These are phyloP conservation scores for Mobula hypostoma DNA, from an alignment of 2,113 vertebrate genomes.

Conservation along the genomic window DNA sequence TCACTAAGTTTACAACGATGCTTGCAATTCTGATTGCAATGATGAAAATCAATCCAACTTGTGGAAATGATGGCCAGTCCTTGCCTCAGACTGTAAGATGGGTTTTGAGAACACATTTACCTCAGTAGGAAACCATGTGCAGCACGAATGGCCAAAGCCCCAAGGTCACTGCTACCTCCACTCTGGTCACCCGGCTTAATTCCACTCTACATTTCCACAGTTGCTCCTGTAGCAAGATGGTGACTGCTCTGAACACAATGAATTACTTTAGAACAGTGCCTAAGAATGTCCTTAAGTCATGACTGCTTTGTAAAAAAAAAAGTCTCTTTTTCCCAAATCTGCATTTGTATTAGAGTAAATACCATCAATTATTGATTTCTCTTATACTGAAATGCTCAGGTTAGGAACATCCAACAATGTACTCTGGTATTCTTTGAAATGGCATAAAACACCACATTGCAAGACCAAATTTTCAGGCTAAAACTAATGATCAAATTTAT, in stretches of 20 bases:
- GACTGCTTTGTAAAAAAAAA: no score
- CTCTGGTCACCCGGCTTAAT: not conserved
- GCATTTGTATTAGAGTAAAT: not conserved
- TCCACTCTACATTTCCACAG: no score
- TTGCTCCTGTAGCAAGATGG: no score
- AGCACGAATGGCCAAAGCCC: not conserved
- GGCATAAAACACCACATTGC: not conserved
- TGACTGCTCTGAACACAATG: no score
- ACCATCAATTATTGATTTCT: not conserved
- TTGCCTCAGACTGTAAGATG: not conserved
- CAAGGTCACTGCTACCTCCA: not conserved
- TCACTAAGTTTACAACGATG: not conserved
- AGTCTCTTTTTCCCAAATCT: no score
- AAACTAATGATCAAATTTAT: slow-evolving; percentile 33
- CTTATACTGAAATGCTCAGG: not conserved
- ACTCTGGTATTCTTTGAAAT: not conserved
- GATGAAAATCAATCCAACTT: not conserved
- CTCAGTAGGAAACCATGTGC: not conserved
- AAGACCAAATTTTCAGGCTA: slow-evolving; percentile 28
- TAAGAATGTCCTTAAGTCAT: no score
- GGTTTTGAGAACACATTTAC: not conserved
- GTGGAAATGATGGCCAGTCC: not conserved
- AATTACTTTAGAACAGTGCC: not conserved
- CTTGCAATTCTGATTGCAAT: not conserved
- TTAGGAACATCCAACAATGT: not conserved